Percentiles rank a stretch among this genome's conserved stretches.
phyloP scores from a whole-genome alignment of 2,888 invertebrate species.

The Teleogryllus oceanicus region DNA sequence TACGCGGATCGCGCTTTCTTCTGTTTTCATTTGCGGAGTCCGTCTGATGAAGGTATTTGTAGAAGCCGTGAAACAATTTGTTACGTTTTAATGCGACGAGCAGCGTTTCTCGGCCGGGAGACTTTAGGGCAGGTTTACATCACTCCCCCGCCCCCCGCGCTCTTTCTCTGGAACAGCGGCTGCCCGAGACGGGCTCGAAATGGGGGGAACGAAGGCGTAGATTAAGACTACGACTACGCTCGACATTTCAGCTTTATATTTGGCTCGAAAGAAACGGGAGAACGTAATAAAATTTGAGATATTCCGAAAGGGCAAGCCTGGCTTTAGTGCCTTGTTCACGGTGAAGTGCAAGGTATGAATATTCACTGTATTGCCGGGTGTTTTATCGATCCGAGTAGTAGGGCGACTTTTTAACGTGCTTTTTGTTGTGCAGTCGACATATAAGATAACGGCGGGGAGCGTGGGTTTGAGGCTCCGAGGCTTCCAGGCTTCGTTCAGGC shows the following conservation, averaged over 20 bases:
- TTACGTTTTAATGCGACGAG: background rate
- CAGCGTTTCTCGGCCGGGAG: background rate
- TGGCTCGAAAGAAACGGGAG: background rate
- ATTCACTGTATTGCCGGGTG: constrained; percentile 1
- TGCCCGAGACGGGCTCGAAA: background rate
- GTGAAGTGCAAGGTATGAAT: constrained; percentile 3
- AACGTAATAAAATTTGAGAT: constrained; percentile 18
- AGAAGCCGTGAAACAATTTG: background rate
- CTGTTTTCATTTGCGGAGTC: background rate
- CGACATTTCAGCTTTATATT: background rate
- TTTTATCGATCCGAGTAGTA: background rate
- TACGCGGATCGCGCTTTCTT: too few species aligned
- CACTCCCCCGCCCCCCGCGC: background rate
- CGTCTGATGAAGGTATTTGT: background rate
- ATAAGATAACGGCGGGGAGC: background rate
- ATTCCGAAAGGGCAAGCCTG: constrained; percentile 6
- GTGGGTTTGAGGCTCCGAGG: too few species aligned
- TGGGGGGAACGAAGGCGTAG: background rate
- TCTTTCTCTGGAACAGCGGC: background rate
- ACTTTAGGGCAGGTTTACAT: background rate
- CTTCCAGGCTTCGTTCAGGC: background rate
- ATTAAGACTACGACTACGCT: background rate
- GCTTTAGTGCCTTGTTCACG: background rate
- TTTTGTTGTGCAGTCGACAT: background rate
- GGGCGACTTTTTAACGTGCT: constrained; percentile 1